These are phyloP conservation scores for Siphamia tubifer DNA, from an alignment of 2,113 vertebrate genomes.

Conservation along the genomic window DNA sequence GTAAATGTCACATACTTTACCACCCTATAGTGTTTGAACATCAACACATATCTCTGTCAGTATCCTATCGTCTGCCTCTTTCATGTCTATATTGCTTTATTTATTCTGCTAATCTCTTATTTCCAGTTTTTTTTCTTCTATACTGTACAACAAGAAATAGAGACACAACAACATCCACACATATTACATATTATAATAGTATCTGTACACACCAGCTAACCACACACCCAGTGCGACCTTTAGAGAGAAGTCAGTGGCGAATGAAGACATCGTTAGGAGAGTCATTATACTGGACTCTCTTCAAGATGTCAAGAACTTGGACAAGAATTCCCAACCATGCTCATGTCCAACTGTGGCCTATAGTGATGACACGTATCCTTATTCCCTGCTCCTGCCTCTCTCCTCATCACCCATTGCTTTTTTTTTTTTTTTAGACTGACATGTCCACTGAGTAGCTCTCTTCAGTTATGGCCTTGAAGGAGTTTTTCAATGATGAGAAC, in stretches of 20 bases:
- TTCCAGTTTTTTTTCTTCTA: not conserved
- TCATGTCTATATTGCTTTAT: not conserved
- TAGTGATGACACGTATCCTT: conserved; percentile 20
- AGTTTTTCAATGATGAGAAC: conserved; percentile 21
- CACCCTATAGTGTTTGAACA: conserved; percentile 1
- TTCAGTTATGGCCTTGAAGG: conserved; percentile 22
- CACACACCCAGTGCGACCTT: conserved; percentile 14
- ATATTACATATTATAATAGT: not conserved
- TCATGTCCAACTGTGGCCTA: conserved; percentile 10
- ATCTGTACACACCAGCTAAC: conserved; percentile 3
- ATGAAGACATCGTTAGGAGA: conserved; percentile 50
- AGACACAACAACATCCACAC: not conserved
- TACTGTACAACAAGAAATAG: not conserved
- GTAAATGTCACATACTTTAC: not conserved
- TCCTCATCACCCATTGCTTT: conserved; percentile 37
- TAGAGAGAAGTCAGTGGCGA: not conserved
- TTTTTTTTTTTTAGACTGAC: conserved; percentile 25
- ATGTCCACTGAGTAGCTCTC: conserved; percentile 29
- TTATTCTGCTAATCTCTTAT: not conserved
- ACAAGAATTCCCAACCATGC: conserved; percentile 36
- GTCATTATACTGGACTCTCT: conserved; percentile 2
- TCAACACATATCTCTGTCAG: not conserved
- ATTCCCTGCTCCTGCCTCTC: conserved; percentile 15
- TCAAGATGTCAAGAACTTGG: conserved; percentile 31
- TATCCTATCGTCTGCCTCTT: not conserved